phyloP scores from a whole-genome alignment of 1,140 invertebrate genomes.

The Drosophila funebris region DNA sequence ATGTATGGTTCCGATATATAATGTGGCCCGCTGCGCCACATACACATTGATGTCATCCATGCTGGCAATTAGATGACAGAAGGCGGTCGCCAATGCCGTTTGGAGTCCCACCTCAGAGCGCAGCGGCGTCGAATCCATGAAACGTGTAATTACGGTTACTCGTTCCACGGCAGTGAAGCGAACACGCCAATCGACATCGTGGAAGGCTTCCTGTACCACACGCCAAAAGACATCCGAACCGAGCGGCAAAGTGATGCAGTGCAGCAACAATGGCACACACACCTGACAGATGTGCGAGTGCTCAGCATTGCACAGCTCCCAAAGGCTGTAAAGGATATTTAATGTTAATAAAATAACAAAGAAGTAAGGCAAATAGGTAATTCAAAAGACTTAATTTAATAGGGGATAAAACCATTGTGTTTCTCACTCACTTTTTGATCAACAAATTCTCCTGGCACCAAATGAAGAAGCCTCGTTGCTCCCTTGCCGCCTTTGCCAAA shows the following conservation, averaged over 20 bases:
- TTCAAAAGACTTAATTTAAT: too few species aligned
- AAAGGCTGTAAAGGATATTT: constrained; percentile 88
- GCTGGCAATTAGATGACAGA: constrained; percentile 97
- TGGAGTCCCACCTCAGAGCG: constrained; percentile 93
- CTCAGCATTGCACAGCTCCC: constrained; percentile 96
- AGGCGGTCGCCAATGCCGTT: constrained; percentile 97
- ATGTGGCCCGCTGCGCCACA: constrained; percentile 95
- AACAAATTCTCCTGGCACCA: constrained; percentile 98
- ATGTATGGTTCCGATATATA: constrained; percentile 97
- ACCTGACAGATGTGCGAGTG: constrained; percentile 96
- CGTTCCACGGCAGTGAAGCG: constrained; percentile 97
- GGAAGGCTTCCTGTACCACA: constrained; percentile 96
- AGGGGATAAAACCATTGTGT: not conserved
- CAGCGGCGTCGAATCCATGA: constrained; percentile 95
- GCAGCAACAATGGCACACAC: constrained; percentile 94
- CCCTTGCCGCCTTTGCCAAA: constrained; percentile 92
- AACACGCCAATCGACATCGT: constrained; percentile 93
- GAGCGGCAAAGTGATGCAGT: constrained; percentile 96
- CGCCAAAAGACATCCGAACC: constrained; percentile 98
- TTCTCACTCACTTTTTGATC: constrained; percentile 93
- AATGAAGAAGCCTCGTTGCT: constrained; percentile 97
- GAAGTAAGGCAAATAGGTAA: too few species aligned
- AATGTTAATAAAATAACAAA: too few species aligned
- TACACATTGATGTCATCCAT: constrained; percentile 98
- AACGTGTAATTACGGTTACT: constrained; percentile 95